Percentiles rank a stretch among this genome's conserved stretches.
Conservation (phyloP, 1,140 invertebrate species). For the Leptinotarsa lineolata region DNA sequence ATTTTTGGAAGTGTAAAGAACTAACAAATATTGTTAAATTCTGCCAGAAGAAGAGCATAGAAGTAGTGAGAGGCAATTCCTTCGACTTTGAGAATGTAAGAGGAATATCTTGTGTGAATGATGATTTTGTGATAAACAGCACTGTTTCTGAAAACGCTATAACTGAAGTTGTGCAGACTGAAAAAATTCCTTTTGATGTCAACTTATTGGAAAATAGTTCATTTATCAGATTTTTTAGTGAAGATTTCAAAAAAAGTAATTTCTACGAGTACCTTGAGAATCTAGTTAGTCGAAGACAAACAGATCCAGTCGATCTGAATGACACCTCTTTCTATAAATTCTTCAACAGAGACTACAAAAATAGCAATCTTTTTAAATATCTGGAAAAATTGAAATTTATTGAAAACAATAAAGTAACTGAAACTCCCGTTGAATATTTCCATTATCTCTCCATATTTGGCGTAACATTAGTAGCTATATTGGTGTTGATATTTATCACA, state of each 20-base stretch:
- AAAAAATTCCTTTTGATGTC: too few relatives aligned
- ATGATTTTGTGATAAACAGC: neutral
- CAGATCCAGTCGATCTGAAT: neutral
- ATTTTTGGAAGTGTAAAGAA: neutral
- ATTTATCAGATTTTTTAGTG: neutral
- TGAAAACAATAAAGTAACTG: neutral
- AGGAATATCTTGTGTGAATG: neutral
- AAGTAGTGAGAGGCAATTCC: neutral
- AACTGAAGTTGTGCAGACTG: neutral
- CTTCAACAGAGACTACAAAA: neutral
- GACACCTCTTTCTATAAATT: neutral
- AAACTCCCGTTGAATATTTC: neutral
- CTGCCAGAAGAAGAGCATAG: neutral
- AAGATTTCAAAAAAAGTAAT: neutral
- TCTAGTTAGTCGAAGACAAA: neutral
- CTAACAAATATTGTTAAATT: neutral
- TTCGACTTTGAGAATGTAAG: neutral
- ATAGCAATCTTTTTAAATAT: neutral
- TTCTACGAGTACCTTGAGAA: neutral
- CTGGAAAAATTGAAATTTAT: neutral
- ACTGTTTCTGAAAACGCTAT: too few relatives aligned
- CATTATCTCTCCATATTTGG: neutral
- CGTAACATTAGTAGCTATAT: neutral
- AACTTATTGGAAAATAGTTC: neutral
- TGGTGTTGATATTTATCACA: neutral